Conservation (phyloP, 1,140 invertebrate genomes). For the Protaetia brevitarsis region DNA sequence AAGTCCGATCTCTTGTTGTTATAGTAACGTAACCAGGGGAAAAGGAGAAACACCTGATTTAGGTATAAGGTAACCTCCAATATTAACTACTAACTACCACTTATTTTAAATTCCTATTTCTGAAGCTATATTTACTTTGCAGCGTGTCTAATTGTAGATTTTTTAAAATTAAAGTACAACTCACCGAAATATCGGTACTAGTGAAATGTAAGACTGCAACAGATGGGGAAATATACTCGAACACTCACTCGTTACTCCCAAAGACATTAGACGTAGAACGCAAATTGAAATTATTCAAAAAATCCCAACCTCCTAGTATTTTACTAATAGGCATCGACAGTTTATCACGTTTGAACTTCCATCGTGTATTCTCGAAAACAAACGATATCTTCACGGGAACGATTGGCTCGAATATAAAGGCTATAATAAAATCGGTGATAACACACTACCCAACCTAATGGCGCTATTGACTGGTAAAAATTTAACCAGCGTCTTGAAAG, state of each 20-base stretch:
- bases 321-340: conserved; percentile 77
- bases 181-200: background rate
- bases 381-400: conserved; percentile 55
- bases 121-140: too few relatives aligned
- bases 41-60: background rate
- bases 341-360: conserved; percentile 72
- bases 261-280: background rate
- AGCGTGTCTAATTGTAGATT: background rate
- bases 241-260: background rate
- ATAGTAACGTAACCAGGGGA: background rate
- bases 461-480: conserved; percentile 66
- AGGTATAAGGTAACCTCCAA: conserved; percentile 8
- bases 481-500: conserved; percentile 47
- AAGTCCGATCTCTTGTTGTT: background rate
- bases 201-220: background rate
- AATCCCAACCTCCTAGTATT: conserved; percentile 53
- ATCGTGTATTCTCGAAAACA: conserved; percentile 73
- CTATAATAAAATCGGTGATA: conserved; percentile 67
- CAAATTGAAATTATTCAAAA: background rate
- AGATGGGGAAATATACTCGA: background rate
- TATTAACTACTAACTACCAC: background rate
- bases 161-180: background rate
- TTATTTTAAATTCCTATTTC: background rate
- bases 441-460: conserved; percentile 80
- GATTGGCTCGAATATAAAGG: conserved; percentile 55